Percentiles rank a stretch among this genome's conserved stretches.
Evolutionary conservation across 2,888 invertebrate genomes (phyloP).

Genomic region (Nasonovia ribisnigri): DNA sequence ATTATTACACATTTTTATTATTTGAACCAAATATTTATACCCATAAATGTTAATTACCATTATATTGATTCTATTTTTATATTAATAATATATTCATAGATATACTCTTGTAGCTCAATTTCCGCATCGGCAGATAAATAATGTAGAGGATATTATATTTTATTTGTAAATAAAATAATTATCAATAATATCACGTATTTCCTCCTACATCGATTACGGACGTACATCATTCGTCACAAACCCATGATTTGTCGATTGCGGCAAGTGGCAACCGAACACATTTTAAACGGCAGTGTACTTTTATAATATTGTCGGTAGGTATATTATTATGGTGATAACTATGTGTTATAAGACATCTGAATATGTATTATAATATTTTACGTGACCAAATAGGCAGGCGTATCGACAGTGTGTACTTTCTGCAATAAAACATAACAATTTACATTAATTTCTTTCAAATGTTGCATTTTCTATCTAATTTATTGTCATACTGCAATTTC

Average conservation of each 20-base stretch:
- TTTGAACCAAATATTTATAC: neutral
- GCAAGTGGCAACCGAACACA: neutral
- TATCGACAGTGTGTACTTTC: neutral
- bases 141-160: neutral
- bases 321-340: neutral
- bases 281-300: slow-evolving; percentile 23
- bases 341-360: too few relatives aligned
- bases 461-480: neutral
- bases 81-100: neutral
- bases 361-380: neutral
- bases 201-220: slow-evolving; percentile 32
- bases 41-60: neutral
- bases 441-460: neutral
- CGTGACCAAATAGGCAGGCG: neutral
- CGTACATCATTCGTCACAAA: neutral
- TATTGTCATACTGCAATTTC: neutral
- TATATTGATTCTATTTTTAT: slow-evolving; percentile 17
- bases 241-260: neutral
- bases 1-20: neutral
- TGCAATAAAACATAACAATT: neutral
- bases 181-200: slow-evolving; percentile 30
- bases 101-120: neutral
- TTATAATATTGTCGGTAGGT: neutral
- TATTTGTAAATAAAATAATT: slow-evolving; percentile 16
- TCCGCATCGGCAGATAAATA: slow-evolving; percentile 25